These are phyloP conservation scores for Pseudomyrmex concolor DNA, from an alignment of 1,140 invertebrate species.

Conservation along the genomic window DNA sequence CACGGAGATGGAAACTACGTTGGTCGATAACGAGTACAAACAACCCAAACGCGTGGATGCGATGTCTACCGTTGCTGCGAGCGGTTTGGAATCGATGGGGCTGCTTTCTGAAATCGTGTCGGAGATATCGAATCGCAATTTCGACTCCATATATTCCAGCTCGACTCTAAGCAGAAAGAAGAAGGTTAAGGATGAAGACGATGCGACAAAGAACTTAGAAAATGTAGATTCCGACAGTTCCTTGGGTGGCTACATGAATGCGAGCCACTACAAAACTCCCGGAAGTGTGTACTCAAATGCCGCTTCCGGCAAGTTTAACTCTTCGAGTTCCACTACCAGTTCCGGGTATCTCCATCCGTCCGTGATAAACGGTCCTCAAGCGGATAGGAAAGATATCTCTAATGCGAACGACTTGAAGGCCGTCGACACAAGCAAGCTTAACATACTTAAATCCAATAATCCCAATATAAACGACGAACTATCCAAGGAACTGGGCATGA, in stretches of 20 bases:
- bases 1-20: not conserved
- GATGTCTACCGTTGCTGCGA: slow-evolving; percentile 82
- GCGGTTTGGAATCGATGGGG: slow-evolving; percentile 87
- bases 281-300: slow-evolving; percentile 88
- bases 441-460: slow-evolving; percentile 60
- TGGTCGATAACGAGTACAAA: slow-evolving; percentile 83
- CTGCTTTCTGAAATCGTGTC: slow-evolving; percentile 93
- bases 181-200: slow-evolving; percentile 83
- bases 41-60: slow-evolving; percentile 84
- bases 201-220: slow-evolving; percentile 72
- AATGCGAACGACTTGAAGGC: slow-evolving; percentile 22
- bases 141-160: slow-evolving; percentile 94
- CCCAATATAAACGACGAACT: slow-evolving; percentile 74
- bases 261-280: slow-evolving; percentile 86
- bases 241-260: slow-evolving; percentile 85
- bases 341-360: slow-evolving; percentile 91
- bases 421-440: slow-evolving; percentile 34
- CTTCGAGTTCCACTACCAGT: slow-evolving; percentile 87
- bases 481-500: slow-evolving; percentile 75
- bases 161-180: slow-evolving; percentile 88
- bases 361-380: slow-evolving; percentile 85
- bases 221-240: slow-evolving; percentile 74
- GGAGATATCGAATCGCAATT: slow-evolving; percentile 93
- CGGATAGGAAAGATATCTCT: slow-evolving; percentile 14
- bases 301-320: slow-evolving; percentile 80